Evolutionary conservation across 2,113 vertebrate species (phyloP).

Genomic region (Solenodon paradoxus): DNA sequence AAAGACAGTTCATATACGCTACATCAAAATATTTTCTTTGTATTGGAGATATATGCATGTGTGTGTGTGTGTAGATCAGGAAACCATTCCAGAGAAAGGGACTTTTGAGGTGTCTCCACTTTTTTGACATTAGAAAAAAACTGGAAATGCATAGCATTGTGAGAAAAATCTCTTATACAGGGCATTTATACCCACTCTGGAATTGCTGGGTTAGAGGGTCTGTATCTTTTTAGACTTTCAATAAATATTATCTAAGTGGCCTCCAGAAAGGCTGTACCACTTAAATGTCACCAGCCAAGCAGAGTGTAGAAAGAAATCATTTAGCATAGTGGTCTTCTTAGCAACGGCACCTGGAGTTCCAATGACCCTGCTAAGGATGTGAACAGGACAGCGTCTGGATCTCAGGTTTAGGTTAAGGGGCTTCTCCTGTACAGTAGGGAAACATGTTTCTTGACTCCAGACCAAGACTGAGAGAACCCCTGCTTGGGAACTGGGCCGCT

Average conservation of each 20-base stretch:
- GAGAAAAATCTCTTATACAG: background rate
- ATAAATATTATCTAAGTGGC: background rate
- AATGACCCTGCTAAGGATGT: background rate
- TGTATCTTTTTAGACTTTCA: background rate
- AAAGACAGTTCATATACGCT: background rate
- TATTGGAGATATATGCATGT: background rate
- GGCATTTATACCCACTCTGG: background rate
- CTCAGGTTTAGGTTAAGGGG: background rate
- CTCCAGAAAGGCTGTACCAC: background rate
- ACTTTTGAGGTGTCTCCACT: background rate
- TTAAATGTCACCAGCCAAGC: background rate
- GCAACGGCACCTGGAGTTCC: background rate
- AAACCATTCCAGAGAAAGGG: background rate
- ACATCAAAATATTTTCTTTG: background rate
- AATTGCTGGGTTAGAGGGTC: background rate
- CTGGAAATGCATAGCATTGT: background rate
- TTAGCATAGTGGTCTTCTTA: background rate
- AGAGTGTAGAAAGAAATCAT: background rate
- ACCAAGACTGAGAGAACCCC: background rate
- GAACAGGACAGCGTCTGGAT: background rate
- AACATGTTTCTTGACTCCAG: background rate
- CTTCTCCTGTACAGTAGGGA: background rate
- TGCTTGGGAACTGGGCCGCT: constrained; percentile 7
- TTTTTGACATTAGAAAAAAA: background rate
- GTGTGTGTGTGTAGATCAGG: background rate